phyloP scores from a whole-genome alignment of 2,113 vertebrate species.

The Brachyistius frenatus region DNA sequence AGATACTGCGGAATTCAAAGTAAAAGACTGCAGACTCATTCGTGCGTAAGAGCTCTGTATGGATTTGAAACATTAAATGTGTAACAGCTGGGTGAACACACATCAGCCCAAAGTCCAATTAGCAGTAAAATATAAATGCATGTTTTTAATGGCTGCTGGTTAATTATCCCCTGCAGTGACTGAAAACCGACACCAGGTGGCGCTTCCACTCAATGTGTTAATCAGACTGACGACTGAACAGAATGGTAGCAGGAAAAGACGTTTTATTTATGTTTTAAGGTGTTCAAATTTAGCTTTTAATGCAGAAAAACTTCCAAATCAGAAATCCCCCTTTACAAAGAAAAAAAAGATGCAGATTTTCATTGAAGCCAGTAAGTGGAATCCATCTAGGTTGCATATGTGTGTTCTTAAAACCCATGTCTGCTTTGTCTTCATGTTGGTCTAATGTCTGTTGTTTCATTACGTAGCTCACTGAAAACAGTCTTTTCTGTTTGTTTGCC shows the following conservation, averaged over 20 bases:
- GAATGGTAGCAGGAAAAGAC: background rate
- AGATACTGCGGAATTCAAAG: background rate
- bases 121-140: background rate
- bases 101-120: background rate
- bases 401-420: no score
- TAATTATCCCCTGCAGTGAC: constrained; percentile 5
- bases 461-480: no score
- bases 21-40: no score
- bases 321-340: no score
- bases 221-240: no score
- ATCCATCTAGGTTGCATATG: no score
- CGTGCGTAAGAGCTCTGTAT: background rate
- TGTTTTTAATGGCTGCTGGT: background rate
- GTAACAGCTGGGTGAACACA: constrained; percentile 6
- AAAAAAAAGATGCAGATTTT: no score
- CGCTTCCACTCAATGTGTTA: constrained; percentile 45
- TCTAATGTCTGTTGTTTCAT: no score
- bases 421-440: no score
- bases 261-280: background rate
- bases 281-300: background rate
- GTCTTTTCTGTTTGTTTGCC: no score
- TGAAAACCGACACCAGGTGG: constrained; percentile 62
- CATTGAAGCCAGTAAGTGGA: no score
- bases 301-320: background rate
- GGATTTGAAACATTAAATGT: background rate